Percentiles rank a stretch among this genome's conserved stretches.
Evolutionary conservation across 2,797 vertebrate species (phyloP).

Genomic region (Peromyscus aztecus): DNA sequence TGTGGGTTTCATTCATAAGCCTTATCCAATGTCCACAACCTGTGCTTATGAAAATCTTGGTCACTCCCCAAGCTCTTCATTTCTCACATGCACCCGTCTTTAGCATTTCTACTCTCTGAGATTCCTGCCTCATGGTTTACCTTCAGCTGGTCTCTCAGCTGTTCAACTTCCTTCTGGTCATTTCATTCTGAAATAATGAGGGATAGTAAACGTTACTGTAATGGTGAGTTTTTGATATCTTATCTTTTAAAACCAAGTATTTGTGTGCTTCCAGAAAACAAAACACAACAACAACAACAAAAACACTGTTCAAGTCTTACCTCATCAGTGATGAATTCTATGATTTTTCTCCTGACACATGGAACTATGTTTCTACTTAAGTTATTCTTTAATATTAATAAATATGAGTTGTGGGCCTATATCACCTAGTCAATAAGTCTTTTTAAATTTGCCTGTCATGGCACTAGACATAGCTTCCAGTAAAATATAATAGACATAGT

Average conservation of each 20-base stretch:
- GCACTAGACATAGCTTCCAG: neutral
- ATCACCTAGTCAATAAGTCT: neutral
- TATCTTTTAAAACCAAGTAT: neutral
- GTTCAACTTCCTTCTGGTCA: neutral
- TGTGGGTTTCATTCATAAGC: neutral
- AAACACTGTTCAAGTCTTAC: neutral
- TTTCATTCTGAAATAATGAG: neutral
- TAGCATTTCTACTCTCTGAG: neutral
- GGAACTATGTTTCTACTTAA: neutral
- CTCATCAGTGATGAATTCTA: neutral
- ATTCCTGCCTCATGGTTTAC: neutral
- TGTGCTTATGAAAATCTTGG: neutral
- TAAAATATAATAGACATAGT: neutral
- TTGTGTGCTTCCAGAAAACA: neutral
- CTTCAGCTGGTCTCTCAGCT: neutral
- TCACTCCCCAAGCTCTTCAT: neutral
- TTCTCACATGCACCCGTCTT: neutral
- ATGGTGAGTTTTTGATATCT: neutral
- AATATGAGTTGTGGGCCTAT: neutral
- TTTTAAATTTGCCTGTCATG: neutral
- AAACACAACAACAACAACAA: neutral
- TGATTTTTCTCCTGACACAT: neutral
- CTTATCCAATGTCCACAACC: neutral
- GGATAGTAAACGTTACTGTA: neutral
- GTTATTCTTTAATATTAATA: neutral